phyloP scores from a whole-genome alignment of 2,888 invertebrate genomes.

The Drosophila cyrtoloma region DNA sequence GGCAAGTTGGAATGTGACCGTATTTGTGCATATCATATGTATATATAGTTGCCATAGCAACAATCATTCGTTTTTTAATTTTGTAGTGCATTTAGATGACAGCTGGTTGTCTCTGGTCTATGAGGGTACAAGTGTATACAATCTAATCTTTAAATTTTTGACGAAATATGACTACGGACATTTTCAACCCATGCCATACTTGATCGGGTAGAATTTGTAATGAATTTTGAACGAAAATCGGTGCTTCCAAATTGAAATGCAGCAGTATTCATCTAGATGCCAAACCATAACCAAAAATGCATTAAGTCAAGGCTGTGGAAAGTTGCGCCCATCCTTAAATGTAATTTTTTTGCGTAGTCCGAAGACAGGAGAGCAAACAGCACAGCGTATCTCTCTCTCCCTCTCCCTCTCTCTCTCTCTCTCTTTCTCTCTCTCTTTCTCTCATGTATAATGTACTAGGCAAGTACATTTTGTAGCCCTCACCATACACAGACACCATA shows the following conservation, averaged over 20 bases:
- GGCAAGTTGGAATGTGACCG: background rate
- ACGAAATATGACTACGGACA: background rate
- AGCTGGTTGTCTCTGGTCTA: background rate
- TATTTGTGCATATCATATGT: background rate
- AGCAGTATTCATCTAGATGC: background rate
- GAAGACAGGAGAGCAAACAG: background rate
- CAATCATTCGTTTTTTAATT: background rate
- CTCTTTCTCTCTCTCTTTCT: slow-evolving; percentile 2
- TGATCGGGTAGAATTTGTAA: background rate
- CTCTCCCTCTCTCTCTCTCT: background rate
- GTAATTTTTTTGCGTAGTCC: background rate
- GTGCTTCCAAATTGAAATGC: background rate
- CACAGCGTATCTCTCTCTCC: slow-evolving; percentile 1
- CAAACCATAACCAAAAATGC: background rate
- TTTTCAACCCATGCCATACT: background rate
- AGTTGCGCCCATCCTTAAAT: background rate
- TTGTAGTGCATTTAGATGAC: background rate
- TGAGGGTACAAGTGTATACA: background rate
- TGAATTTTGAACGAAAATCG: background rate
- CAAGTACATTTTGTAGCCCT: background rate
- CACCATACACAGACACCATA: background rate
- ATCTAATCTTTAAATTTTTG: background rate
- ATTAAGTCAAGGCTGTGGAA: background rate
- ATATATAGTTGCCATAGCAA: no score
- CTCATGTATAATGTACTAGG: background rate